Evolutionary conservation across 35 echinoderm and acorn worm species (phyloP).

Genomic region (Heliocidaris tuberculata): DNA sequence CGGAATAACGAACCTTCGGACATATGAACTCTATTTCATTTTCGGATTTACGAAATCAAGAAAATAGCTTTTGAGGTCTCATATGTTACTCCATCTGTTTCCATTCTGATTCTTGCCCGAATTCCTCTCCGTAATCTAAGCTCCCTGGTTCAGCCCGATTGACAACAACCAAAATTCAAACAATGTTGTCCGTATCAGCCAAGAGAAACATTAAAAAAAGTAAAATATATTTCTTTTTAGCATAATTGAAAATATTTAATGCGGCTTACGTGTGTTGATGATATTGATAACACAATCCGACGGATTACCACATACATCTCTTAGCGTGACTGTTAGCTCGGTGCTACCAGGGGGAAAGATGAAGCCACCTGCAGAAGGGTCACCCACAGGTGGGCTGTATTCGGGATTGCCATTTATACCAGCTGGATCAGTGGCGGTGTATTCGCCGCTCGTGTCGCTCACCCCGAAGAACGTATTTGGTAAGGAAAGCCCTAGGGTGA

Average conservation of each 20-base stretch:
- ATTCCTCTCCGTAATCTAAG: too few species aligned
- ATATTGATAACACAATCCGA: neutral
- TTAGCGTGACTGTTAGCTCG: neutral
- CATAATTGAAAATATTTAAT: neutral
- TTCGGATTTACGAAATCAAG: too few species aligned
- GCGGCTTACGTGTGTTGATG: neutral
- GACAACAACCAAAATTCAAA: neutral
- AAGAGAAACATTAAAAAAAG: neutral
- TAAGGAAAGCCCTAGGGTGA: too few species aligned
- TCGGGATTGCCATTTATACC: neutral
- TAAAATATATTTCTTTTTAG: too few species aligned
- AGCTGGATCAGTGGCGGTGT: neutral
- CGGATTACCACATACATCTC: neutral
- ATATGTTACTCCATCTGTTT: too few species aligned
- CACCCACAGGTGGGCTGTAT: neutral
- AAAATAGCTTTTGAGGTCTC: too few species aligned
- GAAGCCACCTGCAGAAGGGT: neutral
- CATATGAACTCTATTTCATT: too few species aligned
- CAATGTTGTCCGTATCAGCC: too few species aligned
- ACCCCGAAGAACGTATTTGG: too few species aligned
- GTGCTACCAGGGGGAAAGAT: neutral
- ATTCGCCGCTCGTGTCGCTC: neutral
- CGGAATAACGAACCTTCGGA: too few species aligned
- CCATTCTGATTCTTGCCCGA: too few species aligned
- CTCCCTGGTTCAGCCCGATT: neutral